Evolutionary conservation across 2,797 vertebrate genomes (phyloP).

Genomic region (Amblyraja radiata): DNA sequence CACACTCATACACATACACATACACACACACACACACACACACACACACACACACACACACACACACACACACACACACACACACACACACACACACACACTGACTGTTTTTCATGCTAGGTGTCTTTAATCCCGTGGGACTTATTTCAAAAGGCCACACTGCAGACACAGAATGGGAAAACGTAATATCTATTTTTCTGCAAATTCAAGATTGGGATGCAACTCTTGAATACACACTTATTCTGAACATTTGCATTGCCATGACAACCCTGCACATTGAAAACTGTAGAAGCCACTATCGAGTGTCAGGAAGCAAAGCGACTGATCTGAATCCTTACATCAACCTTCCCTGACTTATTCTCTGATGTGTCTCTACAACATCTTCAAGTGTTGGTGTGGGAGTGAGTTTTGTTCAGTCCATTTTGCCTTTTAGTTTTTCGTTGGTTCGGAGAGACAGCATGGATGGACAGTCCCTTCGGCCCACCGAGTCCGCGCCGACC

Average conservation of each 20-base stretch:
- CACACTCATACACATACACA: too few species aligned
- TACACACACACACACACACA: too few species aligned
- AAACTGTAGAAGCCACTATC: not conserved
- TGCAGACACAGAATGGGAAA: not conserved
- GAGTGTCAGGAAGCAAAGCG: not conserved
- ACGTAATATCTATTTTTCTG: conserved; percentile 10
- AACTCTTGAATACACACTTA: not conserved
- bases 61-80: too few species aligned
- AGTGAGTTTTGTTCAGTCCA: too few species aligned
- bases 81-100: too few species aligned
- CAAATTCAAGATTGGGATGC: conserved; percentile 21
- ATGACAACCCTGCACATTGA: not conserved
- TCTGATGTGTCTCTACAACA: too few species aligned
- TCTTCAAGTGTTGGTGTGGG: not conserved
- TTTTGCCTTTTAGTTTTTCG: not conserved
- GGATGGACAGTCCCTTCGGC: not conserved
- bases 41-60: too few species aligned
- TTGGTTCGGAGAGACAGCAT: not conserved
- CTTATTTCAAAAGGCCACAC: not conserved
- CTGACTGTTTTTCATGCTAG: not conserved
- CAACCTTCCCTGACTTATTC: not conserved
- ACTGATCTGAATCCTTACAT: not conserved
- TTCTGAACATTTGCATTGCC: not conserved
- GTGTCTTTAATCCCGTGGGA: not conserved
- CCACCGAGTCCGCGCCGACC: too few species aligned